These are phyloP conservation scores for Lacerta bilineata DNA, from an alignment of 2,797 vertebrate genomes.

Conservation along the genomic window DNA sequence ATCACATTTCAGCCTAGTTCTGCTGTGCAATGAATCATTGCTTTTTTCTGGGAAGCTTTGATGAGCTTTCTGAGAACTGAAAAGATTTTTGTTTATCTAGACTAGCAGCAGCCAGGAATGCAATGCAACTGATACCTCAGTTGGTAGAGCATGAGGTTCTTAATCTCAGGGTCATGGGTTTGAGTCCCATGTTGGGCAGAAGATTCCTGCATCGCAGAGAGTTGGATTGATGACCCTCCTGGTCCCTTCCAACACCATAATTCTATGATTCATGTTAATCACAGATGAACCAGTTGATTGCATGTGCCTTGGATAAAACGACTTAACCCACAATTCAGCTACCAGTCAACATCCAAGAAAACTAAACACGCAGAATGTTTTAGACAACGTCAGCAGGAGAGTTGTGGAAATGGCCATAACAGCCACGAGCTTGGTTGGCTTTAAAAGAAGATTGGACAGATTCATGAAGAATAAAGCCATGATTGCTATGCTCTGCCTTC, in stretches of 20 bases:
- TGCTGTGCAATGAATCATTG: neutral
- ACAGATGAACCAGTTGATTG: neutral
- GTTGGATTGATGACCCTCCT: too few relatives aligned
- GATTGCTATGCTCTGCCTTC: too few relatives aligned
- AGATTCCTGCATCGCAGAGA: too few relatives aligned
- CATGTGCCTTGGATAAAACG: neutral
- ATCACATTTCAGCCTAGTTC: constrained; percentile 1
- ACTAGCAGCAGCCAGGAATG: neutral
- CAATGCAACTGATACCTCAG: neutral
- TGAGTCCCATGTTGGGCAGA: too few relatives aligned
- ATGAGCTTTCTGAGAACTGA: constrained; percentile 16
- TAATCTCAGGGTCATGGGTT: too few relatives aligned
- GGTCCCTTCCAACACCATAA: too few relatives aligned
- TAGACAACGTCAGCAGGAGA: neutral
- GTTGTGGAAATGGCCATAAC: neutral
- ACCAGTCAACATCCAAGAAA: neutral
- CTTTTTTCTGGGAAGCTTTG: constrained; percentile 28
- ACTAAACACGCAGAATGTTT: neutral
- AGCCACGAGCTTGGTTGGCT: too few relatives aligned
- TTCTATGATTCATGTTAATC: neutral
- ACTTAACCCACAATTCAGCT: neutral
- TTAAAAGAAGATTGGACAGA: too few relatives aligned
- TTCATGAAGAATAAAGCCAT: too few relatives aligned
- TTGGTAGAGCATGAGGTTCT: too few relatives aligned
- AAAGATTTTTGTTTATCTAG: constrained; percentile 21